Conservation (phyloP, 2,888 invertebrate genomes). For the Anticlea derivata region DNA sequence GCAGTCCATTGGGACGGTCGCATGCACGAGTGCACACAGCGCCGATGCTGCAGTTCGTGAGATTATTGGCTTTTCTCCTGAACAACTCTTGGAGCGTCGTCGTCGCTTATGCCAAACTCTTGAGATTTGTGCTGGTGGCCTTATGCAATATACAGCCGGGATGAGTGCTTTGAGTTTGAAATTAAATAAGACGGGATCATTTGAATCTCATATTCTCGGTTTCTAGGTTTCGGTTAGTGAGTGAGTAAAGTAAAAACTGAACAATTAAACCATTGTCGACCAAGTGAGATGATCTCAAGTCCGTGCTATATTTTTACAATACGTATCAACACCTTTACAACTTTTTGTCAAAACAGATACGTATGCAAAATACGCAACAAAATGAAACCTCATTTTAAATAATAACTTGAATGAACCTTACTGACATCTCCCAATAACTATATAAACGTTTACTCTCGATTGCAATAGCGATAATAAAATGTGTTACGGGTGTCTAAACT, state of each 20-base stretch:
- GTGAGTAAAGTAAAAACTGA: no score
- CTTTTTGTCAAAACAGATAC: no score
- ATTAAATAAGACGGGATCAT: background rate
- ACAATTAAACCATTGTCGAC: no score
- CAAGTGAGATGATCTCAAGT: no score
- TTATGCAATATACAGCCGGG: background rate
- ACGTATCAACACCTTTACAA: no score
- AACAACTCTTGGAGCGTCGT: constrained; percentile 14
- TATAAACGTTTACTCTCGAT: constrained; percentile 1
- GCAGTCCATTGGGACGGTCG: constrained; percentile 6
- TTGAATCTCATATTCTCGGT: no score
- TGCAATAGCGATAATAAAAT: no score
- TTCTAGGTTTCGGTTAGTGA: no score
- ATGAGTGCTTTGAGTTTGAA: background rate
- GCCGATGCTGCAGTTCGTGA: background rate
- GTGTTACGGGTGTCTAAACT: no score
- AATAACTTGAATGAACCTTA: background rate
- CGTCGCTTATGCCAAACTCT: constrained; percentile 6
- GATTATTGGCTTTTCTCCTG: constrained; percentile 21
- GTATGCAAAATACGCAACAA: background rate
- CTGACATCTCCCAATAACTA: constrained; percentile 1
- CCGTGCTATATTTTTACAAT: no score
- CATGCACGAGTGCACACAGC: constrained; percentile 13
- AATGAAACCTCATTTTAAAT: constrained; percentile 2
- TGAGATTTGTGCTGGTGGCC: constrained; percentile 14